Evolutionary conservation across 2,797 vertebrate species (phyloP), one percentile per base, ranked within the genome.

Genomic region (Molossus molossus): DNA sequence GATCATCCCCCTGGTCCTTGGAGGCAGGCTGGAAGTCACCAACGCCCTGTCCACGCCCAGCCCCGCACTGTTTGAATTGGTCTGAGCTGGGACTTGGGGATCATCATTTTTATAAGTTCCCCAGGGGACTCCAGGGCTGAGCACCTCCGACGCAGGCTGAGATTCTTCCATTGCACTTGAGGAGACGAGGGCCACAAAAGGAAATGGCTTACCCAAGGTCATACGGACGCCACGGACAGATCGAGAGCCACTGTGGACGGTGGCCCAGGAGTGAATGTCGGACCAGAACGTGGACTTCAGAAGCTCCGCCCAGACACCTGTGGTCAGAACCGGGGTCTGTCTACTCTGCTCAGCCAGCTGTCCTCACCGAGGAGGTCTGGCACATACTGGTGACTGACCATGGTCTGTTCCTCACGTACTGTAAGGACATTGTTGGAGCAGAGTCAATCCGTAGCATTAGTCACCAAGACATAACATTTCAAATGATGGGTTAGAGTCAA

Each of bases 381-480:
- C 23, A 83, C 90, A 67, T 60, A 64, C 2, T 5, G 1, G 20
- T 73, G 40, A 88, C 60, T 21, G 27, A 45, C 75, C 64, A 11
- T 50, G 15, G 12, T 65, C 12, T 11, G 13, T 77, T 55, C 45
- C 57, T 96, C 17, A 27, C 62, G 87, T 45, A 45, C 29, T 50
- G 7, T 62, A 80, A 90, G 86, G 8, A 84, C 64, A 89, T 45
- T 5, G 6, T 62, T 64, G 65, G 12, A 67, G 13, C 4, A 67
- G 27, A 86, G 40, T 79, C n/a, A 48, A 65, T 87, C 83, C 77
- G 70, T 50, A 75, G 69, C 29, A 14, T 60, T 70, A 33, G 45
- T 80, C 50, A 70, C 65, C 62, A 94, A 96, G 53, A 69, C 64
- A 92, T 0, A 40, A 55, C 81, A 90, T 95, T 93, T 93, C 90